These are phyloP conservation scores for Lottia gigantea DNA, from an alignment of 2,888 invertebrate genomes.

Conservation along the genomic window DNA sequence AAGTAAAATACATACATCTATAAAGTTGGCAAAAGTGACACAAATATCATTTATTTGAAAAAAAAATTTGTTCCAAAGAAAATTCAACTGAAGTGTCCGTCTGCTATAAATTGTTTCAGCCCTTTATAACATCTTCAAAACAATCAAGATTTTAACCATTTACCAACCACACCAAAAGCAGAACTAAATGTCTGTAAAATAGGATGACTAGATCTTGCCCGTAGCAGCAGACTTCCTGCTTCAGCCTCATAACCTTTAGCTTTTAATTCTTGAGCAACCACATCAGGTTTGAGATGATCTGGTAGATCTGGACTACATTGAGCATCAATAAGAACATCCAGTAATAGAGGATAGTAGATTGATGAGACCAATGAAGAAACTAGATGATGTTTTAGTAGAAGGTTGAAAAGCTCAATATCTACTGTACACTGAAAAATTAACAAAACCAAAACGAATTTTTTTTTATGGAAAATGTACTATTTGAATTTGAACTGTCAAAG, in stretches of 20 bases:
- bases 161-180: slow-evolving; percentile 46
- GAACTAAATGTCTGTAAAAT: slow-evolving; percentile 57
- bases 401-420: slow-evolving; percentile 47
- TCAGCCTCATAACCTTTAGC: slow-evolving; percentile 54
- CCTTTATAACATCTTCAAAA: background rate
- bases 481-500: too few relatives aligned
- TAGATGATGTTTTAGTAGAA: slow-evolving; percentile 51
- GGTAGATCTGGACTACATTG: slow-evolving; percentile 35
- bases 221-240: slow-evolving; percentile 56
- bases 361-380: slow-evolving; percentile 46
- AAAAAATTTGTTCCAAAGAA: too few relatives aligned
- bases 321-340: slow-evolving; percentile 47
- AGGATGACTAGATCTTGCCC: slow-evolving; percentile 53
- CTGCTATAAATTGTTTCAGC: too few relatives aligned
- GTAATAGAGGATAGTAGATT: slow-evolving; percentile 39
- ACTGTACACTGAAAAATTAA: slow-evolving; percentile 36
- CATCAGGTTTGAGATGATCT: slow-evolving; percentile 39
- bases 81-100: too few relatives aligned
- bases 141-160: slow-evolving; percentile 47
- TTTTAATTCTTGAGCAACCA: slow-evolving; percentile 49
- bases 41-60: too few relatives aligned
- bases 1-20: too few relatives aligned
- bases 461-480: too few relatives aligned
- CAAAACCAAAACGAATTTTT: background rate
- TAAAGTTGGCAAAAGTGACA: too few relatives aligned